Conservation (phyloP, 2,797 vertebrate species). For the Gobionotothen gibberifrons region DNA sequence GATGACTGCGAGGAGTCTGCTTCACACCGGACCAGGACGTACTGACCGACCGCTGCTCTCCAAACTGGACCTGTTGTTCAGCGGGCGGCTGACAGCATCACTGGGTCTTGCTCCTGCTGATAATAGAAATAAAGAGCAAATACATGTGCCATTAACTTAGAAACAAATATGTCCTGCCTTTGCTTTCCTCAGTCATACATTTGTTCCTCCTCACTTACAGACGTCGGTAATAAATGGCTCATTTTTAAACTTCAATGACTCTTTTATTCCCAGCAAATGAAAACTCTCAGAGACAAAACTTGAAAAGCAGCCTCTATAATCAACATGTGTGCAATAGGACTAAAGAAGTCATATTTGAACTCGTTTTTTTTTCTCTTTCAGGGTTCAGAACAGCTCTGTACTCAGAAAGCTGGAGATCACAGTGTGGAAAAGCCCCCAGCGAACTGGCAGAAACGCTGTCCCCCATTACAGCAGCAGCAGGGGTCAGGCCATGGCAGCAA, state of each 20-base stretch:
- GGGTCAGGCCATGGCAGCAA: constrained; percentile 84
- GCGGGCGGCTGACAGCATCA: not conserved
- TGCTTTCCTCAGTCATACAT: not conserved
- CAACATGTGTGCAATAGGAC: constrained; percentile 32
- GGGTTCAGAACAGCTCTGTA: constrained; percentile 62
- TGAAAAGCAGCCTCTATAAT: constrained; percentile 29
- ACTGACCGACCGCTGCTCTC: constrained; percentile 11
- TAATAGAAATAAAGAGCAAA: not conserved
- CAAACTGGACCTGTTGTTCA: constrained; percentile 42
- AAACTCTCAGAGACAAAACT: constrained; percentile 3
- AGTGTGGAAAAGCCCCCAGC: constrained; percentile 74
- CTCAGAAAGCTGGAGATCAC: constrained; percentile 69
- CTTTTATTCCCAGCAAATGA: not conserved
- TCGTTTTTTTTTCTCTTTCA: constrained; percentile 27
- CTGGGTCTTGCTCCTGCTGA: not conserved
- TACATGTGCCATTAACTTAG: constrained; percentile 7
- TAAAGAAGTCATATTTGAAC: constrained; percentile 62
- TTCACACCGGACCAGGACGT: constrained; percentile 1
- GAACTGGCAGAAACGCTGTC: constrained; percentile 79
- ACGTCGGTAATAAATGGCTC: not conserved
- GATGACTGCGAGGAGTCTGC: not conserved
- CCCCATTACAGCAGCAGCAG: constrained; percentile 85
- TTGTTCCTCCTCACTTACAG: not conserved
- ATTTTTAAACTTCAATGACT: not conserved
- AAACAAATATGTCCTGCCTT: not conserved